These are phyloP conservation scores for Lethenteron reissneri DNA, from an alignment of 2,113 vertebrate species.

Conservation along the genomic window DNA sequence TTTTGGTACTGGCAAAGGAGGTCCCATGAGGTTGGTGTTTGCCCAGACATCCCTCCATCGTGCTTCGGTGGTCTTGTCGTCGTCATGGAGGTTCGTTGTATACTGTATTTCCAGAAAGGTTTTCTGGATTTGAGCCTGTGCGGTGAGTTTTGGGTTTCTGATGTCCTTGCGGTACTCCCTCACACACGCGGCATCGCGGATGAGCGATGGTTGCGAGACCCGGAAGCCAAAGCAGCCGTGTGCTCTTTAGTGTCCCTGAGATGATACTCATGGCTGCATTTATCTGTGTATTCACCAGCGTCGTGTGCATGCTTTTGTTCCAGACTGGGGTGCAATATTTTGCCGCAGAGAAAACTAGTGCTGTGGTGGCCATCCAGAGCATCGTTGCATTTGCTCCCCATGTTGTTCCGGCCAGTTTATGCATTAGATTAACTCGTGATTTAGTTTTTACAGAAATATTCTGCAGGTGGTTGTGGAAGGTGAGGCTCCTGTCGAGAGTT, in stretches of 20 bases:
- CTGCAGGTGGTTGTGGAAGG: background rate
- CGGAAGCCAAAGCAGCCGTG: background rate
- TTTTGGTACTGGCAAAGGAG: background rate
- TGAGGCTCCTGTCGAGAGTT: conserved; percentile 1
- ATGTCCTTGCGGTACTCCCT: background rate
- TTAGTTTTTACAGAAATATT: background rate
- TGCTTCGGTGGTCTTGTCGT: background rate
- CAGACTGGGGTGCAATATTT: background rate
- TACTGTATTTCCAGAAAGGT: background rate
- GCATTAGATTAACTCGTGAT: conserved; percentile 1
- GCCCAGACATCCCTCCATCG: background rate
- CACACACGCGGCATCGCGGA: background rate
- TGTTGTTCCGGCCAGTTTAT: background rate
- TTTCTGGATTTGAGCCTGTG: background rate
- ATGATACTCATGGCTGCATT: background rate
- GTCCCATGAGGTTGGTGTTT: conserved; percentile 1
- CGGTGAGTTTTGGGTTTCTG: background rate
- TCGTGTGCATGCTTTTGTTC: background rate
- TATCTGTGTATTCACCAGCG: background rate
- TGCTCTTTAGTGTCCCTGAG: background rate
- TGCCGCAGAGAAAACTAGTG: background rate
- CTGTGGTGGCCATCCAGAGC: background rate
- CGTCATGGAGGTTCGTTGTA: background rate
- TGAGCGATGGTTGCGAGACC: background rate
- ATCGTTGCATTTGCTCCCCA: background rate